Base-by-base conservation (phyloP, 2,113 vertebrate species). In the Coryphaenoides rupestris region DNA sequence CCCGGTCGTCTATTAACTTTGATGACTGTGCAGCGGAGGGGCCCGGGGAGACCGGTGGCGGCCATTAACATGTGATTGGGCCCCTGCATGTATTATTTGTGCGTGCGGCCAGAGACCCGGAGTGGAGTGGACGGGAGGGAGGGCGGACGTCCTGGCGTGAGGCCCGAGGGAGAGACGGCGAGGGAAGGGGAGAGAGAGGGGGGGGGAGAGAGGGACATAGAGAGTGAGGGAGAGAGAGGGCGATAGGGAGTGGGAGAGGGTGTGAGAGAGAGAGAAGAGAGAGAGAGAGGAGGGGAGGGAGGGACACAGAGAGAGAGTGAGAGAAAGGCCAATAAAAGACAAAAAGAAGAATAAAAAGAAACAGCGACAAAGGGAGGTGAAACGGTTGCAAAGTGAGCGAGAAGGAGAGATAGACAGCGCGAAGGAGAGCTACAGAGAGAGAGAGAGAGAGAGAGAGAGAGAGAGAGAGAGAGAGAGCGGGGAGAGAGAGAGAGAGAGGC, bases 1-100 rank as follows among this genome's bases (percentile, higher is more conserved):
- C 65, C 60, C n/a, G n/a, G 58, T 68, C n/a, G 75, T 65, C 66
- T 50, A 14, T 1, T 40, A 50, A 68, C 79, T 83, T 84, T 85
- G 79, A 82, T 80, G 82, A 86, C 81, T 87, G 65, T 80, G 78
- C 82, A 79, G 70, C 46, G 74, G 73, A 79, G 71, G 82, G n/a
- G n/a, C n/a, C n/a, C n/a, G n/a, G 77, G 76, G 82, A 82, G 80
- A 87, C 85, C n/a, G n/a, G 77, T 87, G 84, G 84, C 78, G 78
- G 33, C 33, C 86, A 88, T 86, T 50, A 88, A 75, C 84, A 84
- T 83, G 73, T 64, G 79, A 83, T 83, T 84, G 81, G 72, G 80
- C 69, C 73, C 19, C n/a, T n/a, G 17, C 78, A 83, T 88, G 75
- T 81, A 82, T 87, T 84, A 85, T 86, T 88, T 82, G 81, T 82